These are phyloP conservation scores for Pogonus chalceus DNA, from an alignment of 1,140 invertebrate species.

Conservation along the genomic window DNA sequence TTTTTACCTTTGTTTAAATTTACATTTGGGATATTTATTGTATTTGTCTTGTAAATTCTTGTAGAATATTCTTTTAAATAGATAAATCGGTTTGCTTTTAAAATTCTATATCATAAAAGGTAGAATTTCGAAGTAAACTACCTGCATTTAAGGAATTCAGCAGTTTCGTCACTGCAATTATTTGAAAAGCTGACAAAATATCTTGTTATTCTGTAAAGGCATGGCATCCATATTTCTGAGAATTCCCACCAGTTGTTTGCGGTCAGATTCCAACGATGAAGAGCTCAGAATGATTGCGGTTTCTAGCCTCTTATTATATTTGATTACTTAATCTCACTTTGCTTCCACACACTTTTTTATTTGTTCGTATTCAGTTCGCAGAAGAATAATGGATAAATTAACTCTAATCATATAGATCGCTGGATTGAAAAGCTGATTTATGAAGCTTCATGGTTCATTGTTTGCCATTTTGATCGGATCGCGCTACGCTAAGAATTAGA, in stretches of 20 bases:
- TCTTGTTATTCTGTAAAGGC: not conserved
- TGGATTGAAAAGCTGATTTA: not conserved
- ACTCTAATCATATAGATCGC: not conserved
- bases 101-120: too few species aligned
- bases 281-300: conserved; percentile 4
- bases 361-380: not conserved
- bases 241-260: not conserved
- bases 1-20: too few species aligned
- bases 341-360: not conserved
- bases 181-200: too few species aligned
- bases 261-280: not conserved
- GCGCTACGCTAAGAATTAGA: not conserved
- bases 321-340: conserved; percentile 1
- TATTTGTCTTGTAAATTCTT: too few species aligned
- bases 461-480: not conserved
- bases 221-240: not conserved
- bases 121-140: too few species aligned
- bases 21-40: too few species aligned
- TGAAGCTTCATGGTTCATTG: not conserved
- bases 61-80: too few species aligned
- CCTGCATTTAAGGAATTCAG: too few species aligned
- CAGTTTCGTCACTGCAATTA: too few species aligned
- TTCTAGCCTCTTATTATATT: conserved; percentile 4
- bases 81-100: too few species aligned
- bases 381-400: not conserved